Base-by-base conservation (phyloP, 1,140 invertebrate genomes). In the Drosophila ohnishii region DNA sequence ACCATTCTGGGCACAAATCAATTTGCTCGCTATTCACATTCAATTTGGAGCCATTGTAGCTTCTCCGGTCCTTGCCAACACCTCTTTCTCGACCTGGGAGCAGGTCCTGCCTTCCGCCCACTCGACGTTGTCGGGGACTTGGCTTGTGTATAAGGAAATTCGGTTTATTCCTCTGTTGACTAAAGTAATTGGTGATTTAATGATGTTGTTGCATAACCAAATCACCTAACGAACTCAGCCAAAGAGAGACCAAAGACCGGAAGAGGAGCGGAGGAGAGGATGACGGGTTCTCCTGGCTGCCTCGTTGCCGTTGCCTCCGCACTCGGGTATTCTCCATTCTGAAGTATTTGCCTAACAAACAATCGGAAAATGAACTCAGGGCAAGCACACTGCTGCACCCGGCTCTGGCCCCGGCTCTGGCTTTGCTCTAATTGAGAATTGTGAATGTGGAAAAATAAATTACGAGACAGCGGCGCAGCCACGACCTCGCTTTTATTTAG, bases 161-260 rank as follows among this genome's bases (percentile, higher is more conserved):
- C 63, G 78, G 77, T 88, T 88, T 80, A 83, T 84, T 88, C 66
- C 80, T 84, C 80, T 88, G 84, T 88, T 88, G 84, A 88, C 84
- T 88, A 80, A 84, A 88, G 84, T 88, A 88, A 89, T 88, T 88
- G 84, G 84, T 88, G 84, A 88, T 88, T 88, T 88, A 88, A 88
- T 88, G 84, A 88, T 88, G 84, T 88, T 88, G 84, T 84, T 88
- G 84, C 84, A 88, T 88, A 88, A 88, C 84, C 84, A 88, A 88
- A 88, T 88, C 84, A 88, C 84, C 84, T 88, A 88, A 88, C 84
- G 84, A 88, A 88, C 61, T 75, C 74, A 71, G 53, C 51, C 67
- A 48, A 37, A 47, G 25, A 45, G 42, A 47, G 65, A 32, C 39
- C 32, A 8, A 47, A 14, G 55, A 47, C 60, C 28, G 37, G 76